Evolutionary conservation across 2,113 vertebrate genomes (phyloP).

Genomic region (Sinosuthora webbiana): DNA sequence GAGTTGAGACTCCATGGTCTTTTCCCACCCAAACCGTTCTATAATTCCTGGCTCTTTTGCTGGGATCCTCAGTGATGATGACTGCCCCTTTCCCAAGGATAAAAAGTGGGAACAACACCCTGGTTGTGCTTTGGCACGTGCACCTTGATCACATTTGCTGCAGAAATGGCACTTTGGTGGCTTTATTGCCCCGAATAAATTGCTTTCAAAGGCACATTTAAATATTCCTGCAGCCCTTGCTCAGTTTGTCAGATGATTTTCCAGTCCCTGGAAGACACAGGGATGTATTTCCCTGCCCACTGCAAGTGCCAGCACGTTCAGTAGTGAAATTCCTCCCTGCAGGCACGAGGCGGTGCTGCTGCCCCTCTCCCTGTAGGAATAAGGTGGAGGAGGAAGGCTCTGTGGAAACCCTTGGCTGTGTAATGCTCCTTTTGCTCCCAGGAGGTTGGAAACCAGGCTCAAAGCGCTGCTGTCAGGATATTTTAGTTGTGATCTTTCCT

Average conservation of each 20-base stretch:
- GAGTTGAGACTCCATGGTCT: background rate
- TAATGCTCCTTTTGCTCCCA: background rate
- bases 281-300: background rate
- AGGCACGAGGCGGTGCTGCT: constrained; percentile 55
- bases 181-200: background rate
- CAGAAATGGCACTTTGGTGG: background rate
- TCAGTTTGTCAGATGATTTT: background rate
- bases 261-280: background rate
- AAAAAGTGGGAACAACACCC: background rate
- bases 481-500: background rate
- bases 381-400: background rate
- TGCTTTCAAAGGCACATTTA: background rate
- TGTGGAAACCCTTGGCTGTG: background rate
- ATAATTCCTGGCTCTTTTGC: background rate
- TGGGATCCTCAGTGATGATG: background rate
- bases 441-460: background rate
- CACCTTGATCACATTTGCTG: background rate
- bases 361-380: background rate
- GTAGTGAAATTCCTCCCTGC: background rate
- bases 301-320: background rate
- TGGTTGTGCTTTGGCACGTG: background rate
- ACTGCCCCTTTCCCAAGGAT: background rate
- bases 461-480: background rate
- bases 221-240: background rate
- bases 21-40: background rate